Conservation (phyloP, 2,113 vertebrate species). For the Numida meleagris region DNA sequence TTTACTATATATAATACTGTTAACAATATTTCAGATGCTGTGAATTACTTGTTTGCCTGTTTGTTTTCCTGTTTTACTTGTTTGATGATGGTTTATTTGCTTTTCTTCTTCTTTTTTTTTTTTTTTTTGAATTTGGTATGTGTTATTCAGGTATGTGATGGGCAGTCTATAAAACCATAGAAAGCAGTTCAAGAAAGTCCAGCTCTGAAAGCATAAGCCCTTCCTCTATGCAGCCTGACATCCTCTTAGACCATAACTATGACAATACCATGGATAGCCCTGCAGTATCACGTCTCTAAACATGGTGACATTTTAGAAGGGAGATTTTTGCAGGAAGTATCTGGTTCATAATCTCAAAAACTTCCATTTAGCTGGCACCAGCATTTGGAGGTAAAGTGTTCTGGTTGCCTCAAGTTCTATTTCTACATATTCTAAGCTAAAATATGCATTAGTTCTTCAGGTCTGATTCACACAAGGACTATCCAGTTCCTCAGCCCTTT, state of each 20-base stretch:
- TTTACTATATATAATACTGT: background rate
- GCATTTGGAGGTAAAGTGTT: background rate
- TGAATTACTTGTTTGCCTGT: accelerated
- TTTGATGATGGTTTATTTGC: background rate
- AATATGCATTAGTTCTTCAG: background rate
- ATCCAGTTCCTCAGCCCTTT: background rate
- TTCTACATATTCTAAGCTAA: background rate
- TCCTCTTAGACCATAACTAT: background rate
- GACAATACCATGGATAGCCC: background rate
- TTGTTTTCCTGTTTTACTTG: accelerated
- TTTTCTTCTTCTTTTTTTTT: no score
- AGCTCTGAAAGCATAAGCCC: background rate
- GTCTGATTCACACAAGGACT: background rate
- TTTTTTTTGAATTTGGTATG: no score
- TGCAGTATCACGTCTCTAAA: background rate
- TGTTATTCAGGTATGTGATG: background rate
- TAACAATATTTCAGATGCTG: background rate
- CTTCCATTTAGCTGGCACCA: background rate
- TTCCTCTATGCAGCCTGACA: background rate
- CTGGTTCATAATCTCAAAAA: background rate
- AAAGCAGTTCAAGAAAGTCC: background rate
- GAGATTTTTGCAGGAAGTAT: background rate
- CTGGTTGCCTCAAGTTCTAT: background rate
- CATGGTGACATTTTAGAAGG: background rate
- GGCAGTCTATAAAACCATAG: background rate